Evolutionary conservation across 30 jellyfish, hydroid and myxozoan species (phyloP).

Genomic region (Clytia hemisphaerica): DNA sequence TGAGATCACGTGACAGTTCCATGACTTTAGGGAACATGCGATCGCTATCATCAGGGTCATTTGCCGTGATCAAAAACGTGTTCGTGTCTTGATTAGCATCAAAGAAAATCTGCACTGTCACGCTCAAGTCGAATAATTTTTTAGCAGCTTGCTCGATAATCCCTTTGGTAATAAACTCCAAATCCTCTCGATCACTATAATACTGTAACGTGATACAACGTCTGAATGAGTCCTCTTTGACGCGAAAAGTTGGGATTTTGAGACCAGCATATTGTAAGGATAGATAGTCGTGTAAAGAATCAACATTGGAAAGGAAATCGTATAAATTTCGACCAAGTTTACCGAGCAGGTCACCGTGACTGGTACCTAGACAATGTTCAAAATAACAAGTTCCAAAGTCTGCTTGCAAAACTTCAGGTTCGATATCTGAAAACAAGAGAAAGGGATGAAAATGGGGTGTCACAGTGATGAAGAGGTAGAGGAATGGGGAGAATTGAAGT

Average conservation of each 20-base stretch:
- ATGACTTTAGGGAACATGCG: slow-evolving; percentile 38
- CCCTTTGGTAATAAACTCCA: slow-evolving; percentile 47
- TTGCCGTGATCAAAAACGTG: slow-evolving; percentile 26
- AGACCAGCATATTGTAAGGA: slow-evolving; percentile 39
- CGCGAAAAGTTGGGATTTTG: slow-evolving; percentile 47
- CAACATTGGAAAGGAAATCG: slow-evolving; percentile 46
- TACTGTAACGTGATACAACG: slow-evolving; percentile 27
- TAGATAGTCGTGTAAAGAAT: slow-evolving; percentile 46
- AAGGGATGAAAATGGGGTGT: background rate
- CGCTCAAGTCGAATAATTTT: slow-evolving; percentile 16
- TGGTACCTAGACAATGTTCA: slow-evolving; percentile 25
- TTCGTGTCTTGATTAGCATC: slow-evolving; percentile 17
- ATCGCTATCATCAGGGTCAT: slow-evolving; percentile 41
- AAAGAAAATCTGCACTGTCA: slow-evolving; percentile 18
- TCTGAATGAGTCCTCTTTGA: slow-evolving; percentile 7
- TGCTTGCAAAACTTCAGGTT: slow-evolving; percentile 41
- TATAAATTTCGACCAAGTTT: slow-evolving; percentile 43
- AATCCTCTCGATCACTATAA: slow-evolving; percentile 36
- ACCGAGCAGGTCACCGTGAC: slow-evolving; percentile 32
- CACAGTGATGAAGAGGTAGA: background rate
- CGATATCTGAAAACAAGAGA: slow-evolving; percentile 19
- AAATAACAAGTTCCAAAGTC: slow-evolving; percentile 42
- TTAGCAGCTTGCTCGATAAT: slow-evolving; percentile 36
- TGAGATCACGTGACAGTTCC: slow-evolving; percentile 33
- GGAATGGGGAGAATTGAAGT: no score